Base-by-base conservation (phyloP, 2,113 vertebrate genomes). In the Microtus montanus region DNA sequence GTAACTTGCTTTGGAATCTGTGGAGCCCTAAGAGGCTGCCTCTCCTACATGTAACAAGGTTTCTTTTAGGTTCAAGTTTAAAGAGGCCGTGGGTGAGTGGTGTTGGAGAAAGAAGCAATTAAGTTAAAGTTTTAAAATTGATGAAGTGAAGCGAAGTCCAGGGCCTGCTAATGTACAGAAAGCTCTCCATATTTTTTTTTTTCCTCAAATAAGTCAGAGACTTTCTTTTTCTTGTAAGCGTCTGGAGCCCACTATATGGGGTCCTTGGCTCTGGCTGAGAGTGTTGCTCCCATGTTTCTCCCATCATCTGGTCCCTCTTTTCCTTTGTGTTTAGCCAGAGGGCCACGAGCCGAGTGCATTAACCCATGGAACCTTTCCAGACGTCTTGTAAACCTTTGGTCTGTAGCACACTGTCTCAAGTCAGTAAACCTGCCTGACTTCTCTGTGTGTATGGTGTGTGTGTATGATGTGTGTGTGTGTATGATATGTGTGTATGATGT, bases 51-150 rank as follows among this genome's bases (percentile, higher is more conserved):
- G 63, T 70, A 71, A 92, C 61, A 80, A 71, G 49, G 63, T 35
- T 93, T 95, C 91, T 93, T 86, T 95, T 83, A 87, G 89, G 63
- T 79, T 88, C 58, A 52, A 86, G 88, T 97, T 93, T 86, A 38
- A 19, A 96, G 95, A 91, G 80, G 78, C 85, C 28, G 10, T 64
- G 66, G 54, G 74, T 68, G 84, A 80, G 38, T 74, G 86, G 70
- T 3, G 7, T 70, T 87, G 41, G 30, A 75, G 75, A 92, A 96
- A 96, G 94, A 82, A 90, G 94, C 93, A 94, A 70, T 96, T 96
- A 87, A 58, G 70, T 87, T 87, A 17, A 95, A 74, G 87, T 96
- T 96, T 96, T 71, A 68, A 87, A 92, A 94, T 84, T 88, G 84
- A 90, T 93, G 71, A 88, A 92, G 77, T 90, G 84, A 95, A 92